Evolutionary conservation across 2,113 vertebrate genomes (phyloP), one percentile per base, ranked within the genome.

Genomic region (Gymnocephalus cernua): DNA sequence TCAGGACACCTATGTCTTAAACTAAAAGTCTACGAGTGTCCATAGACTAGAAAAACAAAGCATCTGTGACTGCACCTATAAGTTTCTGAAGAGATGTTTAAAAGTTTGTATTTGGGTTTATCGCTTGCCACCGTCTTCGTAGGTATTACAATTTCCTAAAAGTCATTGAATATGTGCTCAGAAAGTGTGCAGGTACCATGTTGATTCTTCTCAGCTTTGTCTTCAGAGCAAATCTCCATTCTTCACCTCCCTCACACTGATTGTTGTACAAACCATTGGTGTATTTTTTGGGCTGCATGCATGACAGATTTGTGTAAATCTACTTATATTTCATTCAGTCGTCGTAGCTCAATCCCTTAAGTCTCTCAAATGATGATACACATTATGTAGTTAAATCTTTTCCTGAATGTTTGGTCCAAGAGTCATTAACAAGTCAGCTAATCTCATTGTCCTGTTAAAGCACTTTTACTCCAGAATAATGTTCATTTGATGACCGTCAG

Each of bases 211-310:
- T n/a, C 13, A 25, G 19, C 32, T 32, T 32, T 32, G 32, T 32
- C 32, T 32, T 32, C 32, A 32, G 32, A 32, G 32, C 6, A 32
- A 32, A 50, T 4, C 2, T 67, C 7, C 53, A 6, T 18, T 59
- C n/a, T 53, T 75, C 10, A 63, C 25, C 45, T 75, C 25, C 13
- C 6, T 63, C 16, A 25, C 19, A 25, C 53, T 29, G 12, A 47
- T 54, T 48, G 56, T 48, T 57, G 21, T 68, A 44, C 53, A 57
- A 64, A 78, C n/a, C 63, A 63, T 18, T 21, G 2, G 29, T 50
- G 19, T 50, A 45, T 48, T 57, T 50, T 35, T 75, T 68, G 74
- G 59, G 75, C 70, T 38, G 56, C 27, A 47, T 67, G 44, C 35
- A 66, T 1, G 1, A 15, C 32, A 63, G 50, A 50, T 18, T 8